Evolutionary conservation across 2,797 vertebrate species (phyloP), one percentile per base, ranked within the genome.

Genomic region (Erpetoichthys calabaricus): DNA sequence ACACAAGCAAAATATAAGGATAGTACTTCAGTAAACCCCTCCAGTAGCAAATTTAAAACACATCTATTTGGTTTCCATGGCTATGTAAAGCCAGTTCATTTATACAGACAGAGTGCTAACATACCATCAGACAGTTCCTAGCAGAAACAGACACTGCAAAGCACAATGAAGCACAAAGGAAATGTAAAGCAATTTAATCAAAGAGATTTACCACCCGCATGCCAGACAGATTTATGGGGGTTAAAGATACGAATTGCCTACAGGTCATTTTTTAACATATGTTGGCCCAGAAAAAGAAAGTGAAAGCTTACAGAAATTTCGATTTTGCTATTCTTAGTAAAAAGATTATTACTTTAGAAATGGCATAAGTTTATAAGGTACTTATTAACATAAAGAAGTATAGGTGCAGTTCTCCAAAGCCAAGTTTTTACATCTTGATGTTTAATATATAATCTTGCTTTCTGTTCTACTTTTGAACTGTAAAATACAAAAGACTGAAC

Each of bases 31-130:
- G 25, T 25, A 25, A 25, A 25, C 56, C 72, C 65, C 60, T 55
- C 51, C 57, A 62, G 59, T 45, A 51, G 56, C 62, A 75, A 79
- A 79, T 65, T 62, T 10, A 57, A 45, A 61, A 57, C 65, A 67
- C 63, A 75, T 74, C 62, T 67, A 67, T 74, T 70, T 71, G 64
- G 76, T 82, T 87, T 81, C 81, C 81, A 85, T 70, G 64, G 79
- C 63, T 72, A 71, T 73, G 65, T 63, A 67, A 78, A 69, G 72
- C 68, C 73, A 78, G 79, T 76, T 72, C 71, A 78, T 73, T 72
- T 75, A 45, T 69, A 75, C 65, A 75, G 67, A 57, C 67, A 71
- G 58, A 75, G 75, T 65, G 70, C 67, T 78, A 76, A 68, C 72
- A 80, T 57, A 70, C 58, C 63, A 65, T 44, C 63, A 63, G 65